These are phyloP conservation scores for Drosophila neocordata DNA, from an alignment of 1,140 invertebrate genomes.

Conservation along the genomic window DNA sequence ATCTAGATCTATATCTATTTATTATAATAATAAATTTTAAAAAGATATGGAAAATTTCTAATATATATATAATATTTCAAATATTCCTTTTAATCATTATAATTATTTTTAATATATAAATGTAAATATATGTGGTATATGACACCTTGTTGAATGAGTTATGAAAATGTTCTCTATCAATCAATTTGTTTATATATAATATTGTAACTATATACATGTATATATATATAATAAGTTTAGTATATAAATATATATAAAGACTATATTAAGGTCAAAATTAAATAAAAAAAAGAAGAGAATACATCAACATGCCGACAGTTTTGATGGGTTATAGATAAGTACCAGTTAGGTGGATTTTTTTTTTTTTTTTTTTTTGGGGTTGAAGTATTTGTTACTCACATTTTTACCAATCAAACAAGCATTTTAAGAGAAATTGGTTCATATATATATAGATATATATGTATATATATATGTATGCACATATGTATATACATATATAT, in stretches of 20 bases:
- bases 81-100: too few species aligned
- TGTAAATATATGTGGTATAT: too few species aligned
- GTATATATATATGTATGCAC: slow-evolving; percentile 37
- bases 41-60: neutral
- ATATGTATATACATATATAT: neutral
- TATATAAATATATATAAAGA: too few species aligned
- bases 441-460: slow-evolving; percentile 66
- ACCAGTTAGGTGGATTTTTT: slow-evolving; percentile 65
- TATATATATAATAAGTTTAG: too few species aligned
- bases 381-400: slow-evolving; percentile 82
- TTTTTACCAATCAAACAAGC: slow-evolving; percentile 83
- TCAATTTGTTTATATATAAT: too few species aligned
- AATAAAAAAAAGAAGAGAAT: slow-evolving; percentile 33
- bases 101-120: too few species aligned
- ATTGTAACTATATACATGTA: neutral
- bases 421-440: slow-evolving; percentile 80
- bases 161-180: too few species aligned
- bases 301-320: slow-evolving; percentile 66
- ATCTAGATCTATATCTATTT: neutral
- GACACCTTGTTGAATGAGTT: too few species aligned
- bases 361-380: slow-evolving; percentile 48
- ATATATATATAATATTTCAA: too few species aligned
- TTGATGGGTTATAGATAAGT: slow-evolving; percentile 47
- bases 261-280: slow-evolving; percentile 18
- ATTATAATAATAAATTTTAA: neutral